Evolutionary conservation across 2,797 vertebrate species (phyloP), one percentile per base, ranked within the genome.

Genomic region (Poeciliopsis paucimaculata): DNA sequence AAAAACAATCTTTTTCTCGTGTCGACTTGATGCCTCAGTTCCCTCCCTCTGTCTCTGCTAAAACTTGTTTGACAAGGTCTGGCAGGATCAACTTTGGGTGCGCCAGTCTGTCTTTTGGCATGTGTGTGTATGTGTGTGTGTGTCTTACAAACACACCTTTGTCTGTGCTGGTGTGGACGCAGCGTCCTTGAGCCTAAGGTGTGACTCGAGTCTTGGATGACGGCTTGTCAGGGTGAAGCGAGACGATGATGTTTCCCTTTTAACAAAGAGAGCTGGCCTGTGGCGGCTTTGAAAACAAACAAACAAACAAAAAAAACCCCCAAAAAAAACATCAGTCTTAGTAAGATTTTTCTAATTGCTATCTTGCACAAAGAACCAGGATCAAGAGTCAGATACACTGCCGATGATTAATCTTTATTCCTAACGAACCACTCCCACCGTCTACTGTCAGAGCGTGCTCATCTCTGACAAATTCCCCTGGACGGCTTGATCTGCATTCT

Each of bases 51-150:
- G 36, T 83, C 87, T 91, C 80, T 93, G 93, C 93, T 87, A 90
- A 92, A 96, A 96, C 96, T 95, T 94, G 96, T 95, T 95, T 92
- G 94, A 93, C 96, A 73, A 92, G 95, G 89, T 95, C 89, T 90
- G 92, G 87, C 90, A 92, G 83, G 93, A 95, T 93, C 86, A 86
- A 74, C 41, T 83, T 43, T 92, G 92, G 93, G 90, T 88, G 94
- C 91, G 94, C 84, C 92, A 60, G 89, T 87, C 84, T 91, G 82
- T 91, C 79, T 92, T 49, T 89, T 77, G 88, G 74, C 72, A 9
- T 90, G 90, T 93, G 10, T 83, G 79, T 89, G 91, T 93, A 9
- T 83, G 79, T 89, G 91, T 93, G 10, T 73, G 77, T 83, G 79
- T 89, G 90, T 93, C 87, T 89, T 78, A 90, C 89, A 93, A 93